Conservation (phyloP, 1,140 invertebrate genomes). For the Zaprionus vittiger region DNA sequence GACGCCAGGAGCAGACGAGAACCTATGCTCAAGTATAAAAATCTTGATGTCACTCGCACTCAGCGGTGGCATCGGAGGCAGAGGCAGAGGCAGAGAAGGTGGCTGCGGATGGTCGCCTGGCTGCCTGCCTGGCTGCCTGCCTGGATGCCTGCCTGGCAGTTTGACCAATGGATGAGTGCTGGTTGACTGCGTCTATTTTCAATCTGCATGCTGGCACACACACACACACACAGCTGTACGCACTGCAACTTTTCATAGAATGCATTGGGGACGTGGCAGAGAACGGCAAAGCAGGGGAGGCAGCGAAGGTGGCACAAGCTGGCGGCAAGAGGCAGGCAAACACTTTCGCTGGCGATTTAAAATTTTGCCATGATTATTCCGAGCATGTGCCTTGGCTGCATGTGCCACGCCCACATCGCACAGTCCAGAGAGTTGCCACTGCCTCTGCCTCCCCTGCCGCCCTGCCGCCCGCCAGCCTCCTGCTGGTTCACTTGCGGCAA, state of each 20-base stretch:
- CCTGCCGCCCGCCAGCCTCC: conserved; percentile 10
- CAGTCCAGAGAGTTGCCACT: conserved; percentile 7
- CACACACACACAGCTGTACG: conserved; percentile 17
- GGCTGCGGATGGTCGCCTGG: conserved; percentile 4
- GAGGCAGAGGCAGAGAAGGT: neutral
- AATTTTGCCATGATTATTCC: conserved; percentile 82
- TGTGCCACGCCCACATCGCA: conserved; percentile 40
- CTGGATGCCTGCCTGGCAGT: conserved; percentile 2
- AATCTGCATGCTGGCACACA: conserved; percentile 61
- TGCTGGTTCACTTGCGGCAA: conserved; percentile 74
- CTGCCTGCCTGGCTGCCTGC: neutral
- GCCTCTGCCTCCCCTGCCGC: neutral
- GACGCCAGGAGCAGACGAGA: neutral
- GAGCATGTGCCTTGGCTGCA: conserved; percentile 66
- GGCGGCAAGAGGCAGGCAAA: conserved; percentile 41
- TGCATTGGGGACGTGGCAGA: neutral
- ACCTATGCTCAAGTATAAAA: conserved; percentile 39
- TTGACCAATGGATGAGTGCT: conserved; percentile 60
- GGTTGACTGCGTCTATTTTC: conserved; percentile 71
- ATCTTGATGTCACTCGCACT: conserved; percentile 38
- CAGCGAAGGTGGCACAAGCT: neutral
- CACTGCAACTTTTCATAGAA: conserved; percentile 18
- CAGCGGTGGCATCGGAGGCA: neutral
- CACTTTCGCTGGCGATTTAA: conserved; percentile 81
- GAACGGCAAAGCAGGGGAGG: neutral